Evolutionary conservation across 2,113 vertebrate genomes (phyloP), one percentile per base, ranked within the genome.

Genomic region (Dasyornis broadbenti): DNA sequence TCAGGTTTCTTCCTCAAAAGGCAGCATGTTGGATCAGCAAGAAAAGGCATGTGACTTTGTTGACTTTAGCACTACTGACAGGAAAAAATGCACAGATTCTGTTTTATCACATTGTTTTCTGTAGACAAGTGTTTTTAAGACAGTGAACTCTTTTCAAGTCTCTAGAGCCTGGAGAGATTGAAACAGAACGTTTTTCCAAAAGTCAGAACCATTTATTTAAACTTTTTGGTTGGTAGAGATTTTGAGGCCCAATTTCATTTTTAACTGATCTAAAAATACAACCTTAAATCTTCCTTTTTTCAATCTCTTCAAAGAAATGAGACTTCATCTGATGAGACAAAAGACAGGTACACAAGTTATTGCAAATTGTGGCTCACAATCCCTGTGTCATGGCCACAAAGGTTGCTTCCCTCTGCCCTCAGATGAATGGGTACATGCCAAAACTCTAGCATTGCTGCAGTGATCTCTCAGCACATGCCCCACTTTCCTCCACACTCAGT

Each of bases 391-490:
- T 0, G 3, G 37, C 40, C 83, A 68, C 3, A 3, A 47, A 91
- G 59, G 23, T 47, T 13, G 1, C 30, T 60, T 82, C 20, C 30
- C 39, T 6, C 11, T 15, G 1, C 20, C 30, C 44, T 11, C 69
- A 69, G 27, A 49, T 0, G 7, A 54, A 69, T 39, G 50, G 40
- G 40, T 42, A 31, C 4, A 4, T 39, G 45, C 57, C 6, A 4
- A 33, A 70, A 37, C 1, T 5, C 64, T 9, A 44, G 63, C 37
- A 82, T 37, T 0, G 0, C 82, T 68, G 47, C 63, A n/a, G 30
- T 3, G 20, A 85, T 89, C 90, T 96, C 94, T 87, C 42, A 94
- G 85, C 90, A 82, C 52, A 30, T 91, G 90, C 33, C 76, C 87
- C 92, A 93, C 65, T 93, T 91, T 94, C 68, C 60, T 85, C 3